Percentiles rank a stretch among this genome's conserved stretches.
Conservation (phyloP, 2,113 vertebrate genomes). For the Pseudorasbora parva region DNA sequence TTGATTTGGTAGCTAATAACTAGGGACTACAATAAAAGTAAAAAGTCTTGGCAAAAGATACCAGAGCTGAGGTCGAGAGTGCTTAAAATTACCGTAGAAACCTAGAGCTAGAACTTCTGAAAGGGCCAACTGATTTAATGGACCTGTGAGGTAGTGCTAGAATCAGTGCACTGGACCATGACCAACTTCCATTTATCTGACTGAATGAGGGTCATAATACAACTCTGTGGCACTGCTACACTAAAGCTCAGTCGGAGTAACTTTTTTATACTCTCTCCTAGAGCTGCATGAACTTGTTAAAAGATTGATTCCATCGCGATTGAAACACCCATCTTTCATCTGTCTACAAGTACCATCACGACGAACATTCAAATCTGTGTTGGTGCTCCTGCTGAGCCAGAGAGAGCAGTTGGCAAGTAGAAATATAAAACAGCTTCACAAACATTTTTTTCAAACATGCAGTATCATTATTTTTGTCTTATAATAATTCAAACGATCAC, state of each 20-base stretch:
- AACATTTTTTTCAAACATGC: too few relatives aligned
- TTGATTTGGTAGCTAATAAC: not conserved
- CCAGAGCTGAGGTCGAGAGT: not conserved
- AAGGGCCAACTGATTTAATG: not conserved
- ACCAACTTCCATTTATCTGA: not conserved
- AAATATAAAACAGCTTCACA: too few relatives aligned
- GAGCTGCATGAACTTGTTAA: too few relatives aligned
- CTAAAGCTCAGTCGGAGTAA: not conserved
- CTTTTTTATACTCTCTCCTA: not conserved
- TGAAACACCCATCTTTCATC: too few relatives aligned
- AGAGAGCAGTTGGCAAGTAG: too few relatives aligned
- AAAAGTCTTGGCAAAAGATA: not conserved
- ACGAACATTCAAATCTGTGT: too few relatives aligned
- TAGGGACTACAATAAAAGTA: not conserved
- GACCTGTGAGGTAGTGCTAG: not conserved
- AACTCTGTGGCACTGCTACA: not conserved
- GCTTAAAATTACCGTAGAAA: not conserved
- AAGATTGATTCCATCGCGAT: too few relatives aligned
- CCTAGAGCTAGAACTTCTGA: not conserved
- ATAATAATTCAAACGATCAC: too few relatives aligned
- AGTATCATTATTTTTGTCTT: too few relatives aligned
- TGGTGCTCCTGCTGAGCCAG: too few relatives aligned
- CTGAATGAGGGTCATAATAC: constrained; percentile 23
- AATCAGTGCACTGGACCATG: not conserved
- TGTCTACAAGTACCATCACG: too few relatives aligned